Evolutionary conservation across 2,888 invertebrate genomes (phyloP), one percentile per base, ranked within the genome.

Genomic region (Leptopilina myrica): DNA sequence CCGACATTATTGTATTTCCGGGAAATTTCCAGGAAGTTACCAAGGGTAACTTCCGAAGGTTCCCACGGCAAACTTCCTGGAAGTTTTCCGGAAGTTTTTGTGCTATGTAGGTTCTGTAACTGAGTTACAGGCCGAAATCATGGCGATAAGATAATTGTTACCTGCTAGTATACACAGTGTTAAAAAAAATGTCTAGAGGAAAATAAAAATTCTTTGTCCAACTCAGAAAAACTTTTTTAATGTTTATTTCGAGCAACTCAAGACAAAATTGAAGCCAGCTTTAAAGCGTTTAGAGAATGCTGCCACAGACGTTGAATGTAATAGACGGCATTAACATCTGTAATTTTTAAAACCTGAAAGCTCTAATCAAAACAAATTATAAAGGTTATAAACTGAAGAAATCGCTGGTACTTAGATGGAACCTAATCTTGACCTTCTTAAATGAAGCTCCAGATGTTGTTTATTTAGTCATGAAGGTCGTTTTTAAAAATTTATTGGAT

Each of bases 231-330:
- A 53, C 3, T 5, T 5, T 40, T 40, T 40, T 5, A 40, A 5
- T 40, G 40, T 40, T 40, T 59, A 59, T 12, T 53, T 53, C 14
- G n/a, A n/a, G n/a, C n/a, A n/a, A n/a, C n/a, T n/a, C n/a, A n/a
- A n/a, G n/a, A n/a, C n/a, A n/a, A n/a, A 78, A 49, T 33, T 78
- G n/a, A 64, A 73, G 20, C 78, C 78, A 43, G 5, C 6, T 78
- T 6, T 75, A 65, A 49, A 78, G 75, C 11, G 59, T 79, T n/a
- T 76, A 76, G 78, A 76, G 76, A 20, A 79, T 76, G 76, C 40
- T 78, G 2, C 46, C 11, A 53, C 64, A 33, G 6, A 53, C 53
- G 14, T 53, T 53, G 53, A 53, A 53, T 12, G 53, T 53, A 11
- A 53, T 7, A 12, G 53, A 53, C 9, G 14, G 14, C 14, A 53